Base-by-base conservation (phyloP, 1,140 invertebrate species). In the Diorhabda elongata region DNA sequence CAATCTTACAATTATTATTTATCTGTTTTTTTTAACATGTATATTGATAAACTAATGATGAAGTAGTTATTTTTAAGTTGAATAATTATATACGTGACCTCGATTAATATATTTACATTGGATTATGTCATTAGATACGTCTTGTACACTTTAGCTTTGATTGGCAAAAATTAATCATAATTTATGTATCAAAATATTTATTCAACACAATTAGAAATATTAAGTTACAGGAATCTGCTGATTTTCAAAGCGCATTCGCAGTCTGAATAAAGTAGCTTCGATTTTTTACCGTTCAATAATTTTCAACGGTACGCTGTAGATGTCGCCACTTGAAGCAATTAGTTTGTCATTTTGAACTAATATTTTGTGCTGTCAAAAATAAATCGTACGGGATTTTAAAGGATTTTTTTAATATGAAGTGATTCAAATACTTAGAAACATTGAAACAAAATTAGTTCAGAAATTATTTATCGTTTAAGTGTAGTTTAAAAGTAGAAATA, bases 281-380 rank as follows among this genome's bases (percentile, higher is more conserved):
- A 41, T 41, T 58, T 56, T 26, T 58, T 7, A 7, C 64, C 64
- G 64, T 4, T 45, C 9, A 61, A 5, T 41, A 41, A 26, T 26
- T 67, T 67, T 42, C 9, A 4, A 43, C 5, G 58, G 11, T 9
- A n/a, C 58, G 42, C 3, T 60, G 6, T 44, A 67, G 65, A 67
- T 67, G 65, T 60, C 65, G 65, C 65, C 42, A 6, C n/a, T 1
- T 42, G n/a, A 11, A 58, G 7, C 44, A 41, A 47, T 41, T 60
- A 58, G 52, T 41, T 67, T 67, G 65, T 67, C 65, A 67, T 67
- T 26, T 67, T 60, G 65, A 60, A 67, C 65, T 66, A 58, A 62
- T 70, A 66, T 70, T 70, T 65, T 62, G 63, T 70, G 69, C 66
- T 70, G 69, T 70, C 69, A 70, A 70, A 70, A 67, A 42, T 67